phyloP scores from a whole-genome alignment of 2,888 invertebrate genomes.

The Microctonus aethiopoides region DNA sequence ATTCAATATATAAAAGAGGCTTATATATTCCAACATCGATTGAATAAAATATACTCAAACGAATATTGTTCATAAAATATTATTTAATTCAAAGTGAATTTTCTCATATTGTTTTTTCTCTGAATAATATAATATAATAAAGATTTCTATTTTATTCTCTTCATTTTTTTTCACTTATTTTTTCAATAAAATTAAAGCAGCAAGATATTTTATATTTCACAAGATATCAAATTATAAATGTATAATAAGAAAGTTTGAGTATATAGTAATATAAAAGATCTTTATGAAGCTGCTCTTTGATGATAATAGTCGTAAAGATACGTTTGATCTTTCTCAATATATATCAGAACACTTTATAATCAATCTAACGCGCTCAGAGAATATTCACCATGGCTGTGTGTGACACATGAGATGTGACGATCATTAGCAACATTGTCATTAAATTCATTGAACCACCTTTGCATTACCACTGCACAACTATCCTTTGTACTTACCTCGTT shows the following conservation, averaged over 20 bases:
- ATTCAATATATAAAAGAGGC: too few species aligned
- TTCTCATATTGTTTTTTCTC: too few species aligned
- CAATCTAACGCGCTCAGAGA: background rate
- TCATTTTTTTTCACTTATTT: background rate
- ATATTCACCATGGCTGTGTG: background rate
- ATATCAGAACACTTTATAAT: background rate
- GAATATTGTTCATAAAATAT: constrained; percentile 15
- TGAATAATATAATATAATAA: too few species aligned
- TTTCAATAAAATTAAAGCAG: background rate
- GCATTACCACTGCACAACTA: background rate
- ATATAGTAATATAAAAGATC: background rate
- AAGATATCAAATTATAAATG: background rate
- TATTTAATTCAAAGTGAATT: background rate
- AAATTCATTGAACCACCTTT: constrained; percentile 4
- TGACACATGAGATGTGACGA: background rate
- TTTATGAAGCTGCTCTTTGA: background rate
- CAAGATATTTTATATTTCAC: background rate
- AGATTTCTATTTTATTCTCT: background rate
- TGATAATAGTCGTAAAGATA: background rate
- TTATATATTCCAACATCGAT: background rate
- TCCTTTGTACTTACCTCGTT: constrained; percentile 2
- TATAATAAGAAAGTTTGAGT: background rate
- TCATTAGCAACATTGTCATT: constrained; percentile 13
- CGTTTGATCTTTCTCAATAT: background rate
- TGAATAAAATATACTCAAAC: background rate